Percentiles rank a stretch among this genome's conserved stretches.
Evolutionary conservation across 2,113 vertebrate genomes (phyloP).

Genomic region (Tonatia bakeri): DNA sequence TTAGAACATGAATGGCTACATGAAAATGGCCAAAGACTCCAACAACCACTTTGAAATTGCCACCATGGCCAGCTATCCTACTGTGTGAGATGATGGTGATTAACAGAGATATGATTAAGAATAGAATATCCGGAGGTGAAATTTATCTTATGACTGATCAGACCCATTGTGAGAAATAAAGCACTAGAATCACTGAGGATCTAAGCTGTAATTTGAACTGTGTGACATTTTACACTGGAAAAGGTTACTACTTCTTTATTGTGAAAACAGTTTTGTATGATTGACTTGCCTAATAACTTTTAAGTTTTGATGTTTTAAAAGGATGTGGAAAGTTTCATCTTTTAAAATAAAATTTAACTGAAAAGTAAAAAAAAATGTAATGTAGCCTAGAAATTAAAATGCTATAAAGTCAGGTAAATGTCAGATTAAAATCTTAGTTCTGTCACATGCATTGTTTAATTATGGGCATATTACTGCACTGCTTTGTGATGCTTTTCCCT

Average conservation of each 20-base stretch:
- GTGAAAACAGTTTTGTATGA: not conserved
- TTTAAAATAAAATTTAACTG: not conserved
- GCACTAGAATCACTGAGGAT: not conserved
- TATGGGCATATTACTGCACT: not conserved
- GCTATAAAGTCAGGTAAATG: not conserved
- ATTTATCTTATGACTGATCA: not conserved
- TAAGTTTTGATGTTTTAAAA: not conserved
- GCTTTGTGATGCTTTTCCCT: not conserved
- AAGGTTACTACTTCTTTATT: not conserved
- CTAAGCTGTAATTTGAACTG: not conserved
- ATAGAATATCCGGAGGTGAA: not conserved
- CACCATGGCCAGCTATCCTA: not conserved
- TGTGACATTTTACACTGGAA: not conserved
- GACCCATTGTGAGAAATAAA: not conserved
- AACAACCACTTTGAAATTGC: not conserved
- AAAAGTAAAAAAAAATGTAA: not conserved
- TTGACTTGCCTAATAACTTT: not conserved
- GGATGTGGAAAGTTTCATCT: not conserved
- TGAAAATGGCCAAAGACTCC: not conserved
- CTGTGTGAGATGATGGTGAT: not conserved
- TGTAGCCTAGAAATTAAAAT: not conserved
- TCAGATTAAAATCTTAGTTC: not conserved
- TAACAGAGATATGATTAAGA: not conserved
- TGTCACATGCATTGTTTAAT: not conserved
- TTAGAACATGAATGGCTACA: not conserved